Percentiles rank a stretch among this genome's conserved stretches.
Conservation (phyloP, 2,113 vertebrate species). For the Loxodonta africana region DNA sequence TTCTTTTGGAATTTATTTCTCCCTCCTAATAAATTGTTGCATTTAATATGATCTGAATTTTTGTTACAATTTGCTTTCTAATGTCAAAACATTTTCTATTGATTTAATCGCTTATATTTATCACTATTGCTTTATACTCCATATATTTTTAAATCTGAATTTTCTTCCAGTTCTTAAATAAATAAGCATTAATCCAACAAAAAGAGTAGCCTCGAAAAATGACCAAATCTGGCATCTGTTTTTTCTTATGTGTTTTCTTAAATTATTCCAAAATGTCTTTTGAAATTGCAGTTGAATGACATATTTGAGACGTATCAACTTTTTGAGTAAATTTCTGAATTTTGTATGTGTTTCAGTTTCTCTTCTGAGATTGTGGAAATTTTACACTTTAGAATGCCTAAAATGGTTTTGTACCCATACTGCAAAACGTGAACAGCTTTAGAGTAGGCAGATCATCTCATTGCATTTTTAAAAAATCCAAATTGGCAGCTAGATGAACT, state of each 20-base stretch:
- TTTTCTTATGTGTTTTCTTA: neutral
- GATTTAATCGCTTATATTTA: neutral
- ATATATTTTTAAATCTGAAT: neutral
- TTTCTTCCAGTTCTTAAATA: neutral
- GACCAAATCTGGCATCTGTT: neutral
- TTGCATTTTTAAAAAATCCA: neutral
- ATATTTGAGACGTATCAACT: neutral
- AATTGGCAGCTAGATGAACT: neutral
- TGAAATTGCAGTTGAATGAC: neutral
- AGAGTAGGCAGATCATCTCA: constrained; percentile 16
- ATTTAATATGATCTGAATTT: neutral
- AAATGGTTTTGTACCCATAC: neutral
- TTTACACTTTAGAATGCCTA: neutral
- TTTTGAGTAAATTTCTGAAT: neutral
- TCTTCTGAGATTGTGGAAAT: constrained; percentile 40
- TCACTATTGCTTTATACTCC: neutral
- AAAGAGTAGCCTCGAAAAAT: neutral
- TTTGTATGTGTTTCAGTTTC: neutral
- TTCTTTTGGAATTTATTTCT: neutral
- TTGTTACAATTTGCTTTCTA: neutral
- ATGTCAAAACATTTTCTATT: neutral
- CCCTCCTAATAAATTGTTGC: neutral
- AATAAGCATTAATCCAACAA: neutral
- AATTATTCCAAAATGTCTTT: neutral
- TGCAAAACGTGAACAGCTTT: constrained; percentile 37